These are phyloP conservation scores for Calliopsis andreniformis DNA, from an alignment of 1,140 invertebrate genomes.

Conservation along the genomic window DNA sequence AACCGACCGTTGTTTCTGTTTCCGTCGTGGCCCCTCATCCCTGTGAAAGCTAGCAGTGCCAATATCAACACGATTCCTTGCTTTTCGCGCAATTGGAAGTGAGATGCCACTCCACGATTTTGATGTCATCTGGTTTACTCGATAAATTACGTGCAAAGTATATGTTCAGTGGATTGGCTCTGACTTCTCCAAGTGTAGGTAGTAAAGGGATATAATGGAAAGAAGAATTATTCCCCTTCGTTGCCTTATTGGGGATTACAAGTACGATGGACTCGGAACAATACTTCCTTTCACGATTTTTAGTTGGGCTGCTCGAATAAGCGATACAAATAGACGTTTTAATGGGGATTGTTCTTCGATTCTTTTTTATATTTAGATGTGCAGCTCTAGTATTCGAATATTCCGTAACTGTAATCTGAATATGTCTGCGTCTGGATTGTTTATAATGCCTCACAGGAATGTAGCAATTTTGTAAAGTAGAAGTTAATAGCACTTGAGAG, in stretches of 20 bases:
- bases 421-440: too few species aligned
- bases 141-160: background rate
- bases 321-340: slow-evolving; percentile 15
- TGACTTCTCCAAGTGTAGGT: background rate
- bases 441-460: too few species aligned
- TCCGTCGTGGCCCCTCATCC: slow-evolving; percentile 10
- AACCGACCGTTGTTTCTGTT: background rate
- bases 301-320: background rate
- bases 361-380: too few species aligned
- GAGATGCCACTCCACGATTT: background rate
- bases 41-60: background rate
- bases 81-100: background rate
- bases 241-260: background rate
- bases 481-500: too few species aligned
- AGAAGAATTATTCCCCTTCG: background rate
- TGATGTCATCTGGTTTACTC: background rate
- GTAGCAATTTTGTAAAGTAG: too few species aligned
- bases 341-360: too few species aligned
- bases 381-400: too few species aligned
- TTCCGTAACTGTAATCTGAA: too few species aligned
- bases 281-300: background rate
- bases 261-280: slow-evolving; percentile 7
- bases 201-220: background rate
- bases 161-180: too few species aligned
- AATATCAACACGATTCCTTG: background rate